Evolutionary conservation across 2,888 invertebrate genomes (phyloP).

Genomic region (Drosophila flavopinicola): DNA sequence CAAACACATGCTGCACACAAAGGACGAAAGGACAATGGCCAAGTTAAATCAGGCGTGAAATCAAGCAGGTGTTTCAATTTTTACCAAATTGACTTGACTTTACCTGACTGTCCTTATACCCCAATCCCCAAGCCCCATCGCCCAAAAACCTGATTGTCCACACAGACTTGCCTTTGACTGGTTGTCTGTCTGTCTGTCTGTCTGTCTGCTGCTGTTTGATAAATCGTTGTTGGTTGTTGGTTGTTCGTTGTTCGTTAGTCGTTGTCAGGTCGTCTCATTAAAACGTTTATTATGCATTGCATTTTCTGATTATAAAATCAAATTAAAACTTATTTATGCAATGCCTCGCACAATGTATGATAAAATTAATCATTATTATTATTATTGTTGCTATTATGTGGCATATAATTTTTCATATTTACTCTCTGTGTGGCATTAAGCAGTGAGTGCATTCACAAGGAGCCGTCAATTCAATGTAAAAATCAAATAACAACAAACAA

Average conservation of each 20-base stretch:
- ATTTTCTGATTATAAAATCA: slow-evolving; percentile 71
- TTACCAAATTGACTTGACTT: slow-evolving; percentile 76
- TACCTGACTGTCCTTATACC: slow-evolving; percentile 31
- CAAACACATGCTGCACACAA: slow-evolving; percentile 73
- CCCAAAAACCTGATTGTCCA: slow-evolving; percentile 3
- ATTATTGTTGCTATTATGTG: slow-evolving; percentile 48
- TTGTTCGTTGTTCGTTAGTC: slow-evolving; percentile 18
- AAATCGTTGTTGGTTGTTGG: slow-evolving; percentile 47
- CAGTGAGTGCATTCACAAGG: slow-evolving; percentile 15
- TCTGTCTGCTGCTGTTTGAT: slow-evolving; percentile 51
- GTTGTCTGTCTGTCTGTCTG: too few species aligned
- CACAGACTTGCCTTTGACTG: slow-evolving; percentile 26
- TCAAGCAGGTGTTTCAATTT: slow-evolving; percentile 81
- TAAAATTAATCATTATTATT: slow-evolving; percentile 60
- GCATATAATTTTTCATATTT: slow-evolving; percentile 67
- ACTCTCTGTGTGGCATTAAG: slow-evolving; percentile 47
- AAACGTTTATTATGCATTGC: slow-evolving; percentile 74
- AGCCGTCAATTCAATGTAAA: slow-evolving; percentile 48
- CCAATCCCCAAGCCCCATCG: too few species aligned
- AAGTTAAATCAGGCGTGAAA: slow-evolving; percentile 81
- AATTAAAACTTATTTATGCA: slow-evolving; percentile 77
- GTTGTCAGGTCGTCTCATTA: slow-evolving; percentile 73
- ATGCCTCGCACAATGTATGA: slow-evolving; percentile 38
- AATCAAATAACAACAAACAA: slow-evolving; percentile 47
- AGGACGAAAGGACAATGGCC: slow-evolving; percentile 46